These are phyloP conservation scores for Ciconia maguari DNA, from an alignment of 2,113 vertebrate genomes.

Conservation along the genomic window DNA sequence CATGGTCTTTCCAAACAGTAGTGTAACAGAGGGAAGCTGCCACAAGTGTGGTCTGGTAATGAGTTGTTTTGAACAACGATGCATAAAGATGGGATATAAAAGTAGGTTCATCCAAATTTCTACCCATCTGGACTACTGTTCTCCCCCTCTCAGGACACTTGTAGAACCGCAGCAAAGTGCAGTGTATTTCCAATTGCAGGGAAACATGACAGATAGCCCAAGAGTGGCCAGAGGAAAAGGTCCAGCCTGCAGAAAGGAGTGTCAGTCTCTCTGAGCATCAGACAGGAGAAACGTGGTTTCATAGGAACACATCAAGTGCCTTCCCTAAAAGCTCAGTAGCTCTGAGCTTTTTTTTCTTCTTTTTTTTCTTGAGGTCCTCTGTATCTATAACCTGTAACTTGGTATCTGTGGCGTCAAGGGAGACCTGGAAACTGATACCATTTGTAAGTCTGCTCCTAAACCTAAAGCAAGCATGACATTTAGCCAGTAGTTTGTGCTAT, in stretches of 20 bases:
- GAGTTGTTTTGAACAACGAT: background rate
- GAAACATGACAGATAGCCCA: background rate
- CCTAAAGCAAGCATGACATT: background rate
- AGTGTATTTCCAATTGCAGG: background rate
- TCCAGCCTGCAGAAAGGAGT: background rate
- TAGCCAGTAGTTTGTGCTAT: background rate
- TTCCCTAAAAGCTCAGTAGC: background rate
- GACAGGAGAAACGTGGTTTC: background rate
- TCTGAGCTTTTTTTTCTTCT: background rate
- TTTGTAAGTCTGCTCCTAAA: background rate
- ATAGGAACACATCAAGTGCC: background rate
- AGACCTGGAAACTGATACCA: background rate
- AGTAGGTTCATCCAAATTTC: background rate
- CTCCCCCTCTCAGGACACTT: background rate
- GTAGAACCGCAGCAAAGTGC: background rate
- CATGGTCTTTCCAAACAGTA: background rate
- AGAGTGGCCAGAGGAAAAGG: background rate
- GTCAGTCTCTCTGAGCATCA: background rate
- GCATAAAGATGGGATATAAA: background rate
- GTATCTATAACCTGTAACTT: background rate
- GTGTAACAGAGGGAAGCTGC: fast-evolving
- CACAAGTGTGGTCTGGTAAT: background rate
- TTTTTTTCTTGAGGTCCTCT: background rate
- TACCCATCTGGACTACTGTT: background rate
- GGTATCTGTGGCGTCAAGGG: background rate